These are phyloP conservation scores for Meloidogyne exigua DNA, from an alignment of 1,140 invertebrate genomes.

Conservation along the genomic window DNA sequence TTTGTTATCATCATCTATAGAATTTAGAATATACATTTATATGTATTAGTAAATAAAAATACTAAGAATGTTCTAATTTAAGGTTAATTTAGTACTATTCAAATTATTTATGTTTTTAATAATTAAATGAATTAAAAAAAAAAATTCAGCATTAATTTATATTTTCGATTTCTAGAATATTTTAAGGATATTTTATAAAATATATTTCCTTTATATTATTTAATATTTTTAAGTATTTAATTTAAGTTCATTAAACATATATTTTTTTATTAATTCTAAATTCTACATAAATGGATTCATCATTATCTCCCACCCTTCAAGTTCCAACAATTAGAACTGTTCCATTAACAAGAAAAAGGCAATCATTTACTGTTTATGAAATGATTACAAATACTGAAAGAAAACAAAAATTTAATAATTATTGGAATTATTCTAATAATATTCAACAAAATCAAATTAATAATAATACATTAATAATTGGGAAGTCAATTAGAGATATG, in stretches of 20 bases:
- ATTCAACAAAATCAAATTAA: neutral
- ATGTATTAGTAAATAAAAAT: neutral
- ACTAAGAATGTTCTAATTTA: neutral
- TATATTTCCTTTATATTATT: too few species aligned
- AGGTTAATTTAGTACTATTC: neutral
- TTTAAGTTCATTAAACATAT: too few species aligned
- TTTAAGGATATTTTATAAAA: too few species aligned
- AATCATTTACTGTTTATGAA: slow-evolving; percentile 3
- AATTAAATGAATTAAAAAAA: too few species aligned
- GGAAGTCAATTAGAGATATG: neutral
- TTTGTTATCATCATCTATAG: neutral
- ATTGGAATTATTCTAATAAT: neutral
- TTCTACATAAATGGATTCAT: neutral
- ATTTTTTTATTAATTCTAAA: too few species aligned
- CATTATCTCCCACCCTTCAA: neutral
- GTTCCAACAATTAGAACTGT: neutral
- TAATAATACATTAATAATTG: neutral
- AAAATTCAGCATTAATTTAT: too few species aligned
- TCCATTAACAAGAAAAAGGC: neutral
- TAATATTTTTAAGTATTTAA: too few species aligned
- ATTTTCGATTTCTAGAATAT: too few species aligned
- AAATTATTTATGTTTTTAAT: too few species aligned
- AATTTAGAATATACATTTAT: too few species aligned
- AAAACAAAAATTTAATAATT: neutral
- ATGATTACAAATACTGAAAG: neutral